These are phyloP conservation scores for Botrylloides violaceus DNA, from an alignment of 23 tunicate genomes.

Conservation along the genomic window DNA sequence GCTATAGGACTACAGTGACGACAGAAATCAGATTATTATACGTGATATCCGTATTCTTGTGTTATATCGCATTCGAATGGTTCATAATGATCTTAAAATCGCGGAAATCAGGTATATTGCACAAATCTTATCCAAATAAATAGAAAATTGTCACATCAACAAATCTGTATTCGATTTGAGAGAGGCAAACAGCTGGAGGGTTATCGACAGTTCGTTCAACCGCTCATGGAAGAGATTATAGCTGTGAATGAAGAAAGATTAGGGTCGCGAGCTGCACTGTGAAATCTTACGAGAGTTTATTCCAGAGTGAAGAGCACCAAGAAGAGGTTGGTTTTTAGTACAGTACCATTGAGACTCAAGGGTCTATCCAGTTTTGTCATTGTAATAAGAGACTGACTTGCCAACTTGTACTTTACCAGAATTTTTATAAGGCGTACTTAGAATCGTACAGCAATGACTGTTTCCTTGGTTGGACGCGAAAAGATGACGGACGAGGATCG, in stretches of 20 bases:
- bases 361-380: background rate
- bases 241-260: background rate
- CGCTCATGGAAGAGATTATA: background rate
- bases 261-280: background rate
- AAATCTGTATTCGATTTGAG: background rate
- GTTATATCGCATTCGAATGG: too few relatives aligned
- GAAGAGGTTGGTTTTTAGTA: background rate
- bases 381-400: background rate
- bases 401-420: background rate
- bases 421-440: background rate
- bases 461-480: background rate
- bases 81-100: background rate
- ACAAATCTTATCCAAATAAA: background rate
- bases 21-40: too few relatives aligned
- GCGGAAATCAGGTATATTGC: background rate
- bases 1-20: too few relatives aligned
- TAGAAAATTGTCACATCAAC: background rate
- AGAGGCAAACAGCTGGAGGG: background rate
- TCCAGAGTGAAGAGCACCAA: background rate
- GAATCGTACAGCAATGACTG: background rate
- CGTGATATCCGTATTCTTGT: too few relatives aligned
- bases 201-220: background rate
- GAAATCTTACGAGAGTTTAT: background rate
- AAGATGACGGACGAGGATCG: background rate
- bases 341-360: background rate